Evolutionary conservation across 2,888 invertebrate genomes (phyloP), one percentile per base, ranked within the genome.

Genomic region (Hemicrepidius hirtus): DNA sequence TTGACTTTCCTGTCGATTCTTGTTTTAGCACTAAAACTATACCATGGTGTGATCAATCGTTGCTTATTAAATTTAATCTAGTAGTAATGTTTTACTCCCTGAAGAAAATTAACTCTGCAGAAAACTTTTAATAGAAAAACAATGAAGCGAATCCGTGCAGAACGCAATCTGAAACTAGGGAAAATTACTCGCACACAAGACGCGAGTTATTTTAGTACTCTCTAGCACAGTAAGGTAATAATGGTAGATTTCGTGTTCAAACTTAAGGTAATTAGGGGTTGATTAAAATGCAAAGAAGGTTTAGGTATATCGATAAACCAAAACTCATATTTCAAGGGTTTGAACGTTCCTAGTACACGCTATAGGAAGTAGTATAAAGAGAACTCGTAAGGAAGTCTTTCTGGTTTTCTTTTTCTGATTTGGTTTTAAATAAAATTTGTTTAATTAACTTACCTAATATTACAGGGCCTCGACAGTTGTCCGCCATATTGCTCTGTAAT

Each of bases 211-310:
- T 40, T 40, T 32, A 32, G 32, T 32, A 9, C 9, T 32, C 32
- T 32, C 7, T 32, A 9, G 32, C 4, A 9, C 32, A 32, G 32
- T 32, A 32, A 32, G 32, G 1, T 32, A 32, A 32, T 32, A 32
- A 5, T 32, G 87, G 73, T 86, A 87, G 83, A 88, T 88, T 81
- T 87, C 84, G 79, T 88, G 88, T n/a, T 24, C 21, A 86, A 88
- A 88, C 83, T 87, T 87, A n/a, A 72, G 84, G 78, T 62, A 88
- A 88, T 46, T 46, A 46, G 16, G 46, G 20, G 46, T 5, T 18
- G 16, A 46, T 46, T 46, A 46, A 46, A 46, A 46, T 46, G 13
- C 46, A 46, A 16, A 46, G 46, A 46, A 32, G 32, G 32, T 32
- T 32, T 32, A 32, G 32, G 32, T 32, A 9, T 32, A 32, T 32